These are phyloP conservation scores for Chaitophorus viminalis DNA, from an alignment of 2,888 invertebrate species.

Conservation along the genomic window DNA sequence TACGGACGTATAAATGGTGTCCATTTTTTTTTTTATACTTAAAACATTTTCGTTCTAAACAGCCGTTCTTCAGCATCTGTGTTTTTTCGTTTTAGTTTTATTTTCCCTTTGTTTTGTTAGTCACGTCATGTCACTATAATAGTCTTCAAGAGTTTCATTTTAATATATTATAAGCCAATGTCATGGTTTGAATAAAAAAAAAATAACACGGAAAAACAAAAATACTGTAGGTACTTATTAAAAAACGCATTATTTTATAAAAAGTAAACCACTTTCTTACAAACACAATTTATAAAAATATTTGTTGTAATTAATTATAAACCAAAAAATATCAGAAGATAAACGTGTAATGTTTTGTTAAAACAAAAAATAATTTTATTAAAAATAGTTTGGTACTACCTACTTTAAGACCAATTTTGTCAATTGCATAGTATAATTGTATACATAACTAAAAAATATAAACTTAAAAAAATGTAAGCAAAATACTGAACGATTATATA, in stretches of 20 bases:
- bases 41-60: slow-evolving; percentile 18
- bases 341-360: not conserved
- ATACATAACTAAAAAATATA: no score
- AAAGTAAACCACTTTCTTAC: not conserved
- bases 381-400: no score
- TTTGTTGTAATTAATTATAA: not conserved
- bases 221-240: slow-evolving; percentile 14
- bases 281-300: not conserved
- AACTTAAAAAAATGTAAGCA: no score
- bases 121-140: slow-evolving; percentile 38
- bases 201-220: slow-evolving; percentile 32
- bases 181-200: slow-evolving; percentile 44
- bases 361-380: no score
- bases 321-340: not conserved
- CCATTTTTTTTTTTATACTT: slow-evolving; percentile 28
- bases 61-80: slow-evolving; percentile 45
- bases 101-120: slow-evolving; percentile 47
- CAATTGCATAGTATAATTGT: no score
- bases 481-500: no score
- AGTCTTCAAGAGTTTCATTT: slow-evolving; percentile 50
- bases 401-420: no score
- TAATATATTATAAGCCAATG: slow-evolving; percentile 21
- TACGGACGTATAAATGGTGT: slow-evolving; percentile 8
- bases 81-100: slow-evolving; percentile 41
- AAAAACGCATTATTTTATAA: not conserved